Conservation (phyloP, 2,888 invertebrate species). For the Ophion slaviceki region DNA sequence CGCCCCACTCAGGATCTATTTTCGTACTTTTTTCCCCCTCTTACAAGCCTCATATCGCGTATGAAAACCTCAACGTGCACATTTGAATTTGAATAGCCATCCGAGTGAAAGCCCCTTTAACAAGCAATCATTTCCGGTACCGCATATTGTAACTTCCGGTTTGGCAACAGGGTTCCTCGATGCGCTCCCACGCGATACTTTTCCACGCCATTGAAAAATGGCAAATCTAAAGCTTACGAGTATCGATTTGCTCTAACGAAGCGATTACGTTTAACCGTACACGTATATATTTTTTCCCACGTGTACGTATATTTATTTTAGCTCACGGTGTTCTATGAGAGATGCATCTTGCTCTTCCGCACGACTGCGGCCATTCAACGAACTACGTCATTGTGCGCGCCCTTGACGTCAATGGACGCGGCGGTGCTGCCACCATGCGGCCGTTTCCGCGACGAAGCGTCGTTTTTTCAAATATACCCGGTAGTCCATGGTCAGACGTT, state of each 20-base stretch:
- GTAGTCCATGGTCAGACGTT: constrained; percentile 44
- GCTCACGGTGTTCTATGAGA: constrained; percentile 26
- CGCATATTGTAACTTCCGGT: constrained; percentile 5
- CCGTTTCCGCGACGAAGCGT: constrained; percentile 5
- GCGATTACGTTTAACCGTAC: constrained; percentile 75
- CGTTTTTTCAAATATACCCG: constrained; percentile 57
- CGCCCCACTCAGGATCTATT: constrained; percentile 64
- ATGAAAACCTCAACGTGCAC: not conserved
- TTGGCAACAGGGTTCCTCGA: not conserved
- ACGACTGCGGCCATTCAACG: constrained; percentile 33
- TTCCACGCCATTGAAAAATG: not conserved
- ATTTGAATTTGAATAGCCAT: not conserved
- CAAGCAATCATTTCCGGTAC: not conserved
- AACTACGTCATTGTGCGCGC: constrained; percentile 60
- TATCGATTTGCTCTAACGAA: constrained; percentile 42
- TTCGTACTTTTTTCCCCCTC: constrained; percentile 39
- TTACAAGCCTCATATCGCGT: not conserved
- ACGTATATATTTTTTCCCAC: constrained; percentile 16
- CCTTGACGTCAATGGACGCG: constrained; percentile 57
- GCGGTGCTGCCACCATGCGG: constrained; percentile 51
- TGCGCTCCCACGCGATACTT: not conserved
- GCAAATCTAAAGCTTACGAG: not conserved
- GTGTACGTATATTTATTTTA: constrained; percentile 49
- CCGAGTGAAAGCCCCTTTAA: not conserved
- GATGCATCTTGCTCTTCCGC: constrained; percentile 49